phyloP scores from a whole-genome alignment of 2,888 invertebrate species.

The Oegoconia quadripuncta region DNA sequence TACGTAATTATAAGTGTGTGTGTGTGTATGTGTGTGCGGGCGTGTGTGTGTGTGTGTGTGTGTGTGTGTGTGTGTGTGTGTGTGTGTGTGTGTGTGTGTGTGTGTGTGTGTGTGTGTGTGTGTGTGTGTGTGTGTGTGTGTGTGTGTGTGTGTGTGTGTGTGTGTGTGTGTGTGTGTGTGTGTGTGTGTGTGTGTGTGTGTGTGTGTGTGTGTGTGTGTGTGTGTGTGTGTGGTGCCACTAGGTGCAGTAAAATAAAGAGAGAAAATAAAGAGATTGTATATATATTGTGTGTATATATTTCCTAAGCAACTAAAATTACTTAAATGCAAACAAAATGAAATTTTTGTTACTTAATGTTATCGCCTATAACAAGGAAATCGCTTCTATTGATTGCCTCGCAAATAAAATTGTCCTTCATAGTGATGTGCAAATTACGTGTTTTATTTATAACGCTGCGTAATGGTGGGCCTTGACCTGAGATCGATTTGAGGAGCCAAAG shows the following conservation, averaged over 20 bases:
- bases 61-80: background rate
- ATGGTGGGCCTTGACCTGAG: too few species aligned
- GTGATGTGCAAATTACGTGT: background rate
- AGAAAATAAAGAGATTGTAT: too few species aligned
- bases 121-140: background rate
- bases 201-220: background rate
- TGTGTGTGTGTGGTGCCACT: background rate
- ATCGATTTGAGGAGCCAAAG: too few species aligned
- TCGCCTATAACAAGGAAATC: constrained; percentile 3
- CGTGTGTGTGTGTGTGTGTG: background rate
- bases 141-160: background rate
- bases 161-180: background rate
- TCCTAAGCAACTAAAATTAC: too few species aligned
- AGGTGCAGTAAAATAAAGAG: too few species aligned
- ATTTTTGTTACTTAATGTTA: too few species aligned
- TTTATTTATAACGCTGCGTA: too few species aligned
- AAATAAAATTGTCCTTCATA: constrained; percentile 4
- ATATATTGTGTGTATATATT: too few species aligned
- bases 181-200: background rate
- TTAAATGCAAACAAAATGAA: too few species aligned
- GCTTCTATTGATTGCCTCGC: background rate
- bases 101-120: background rate
- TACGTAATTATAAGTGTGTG: too few species aligned
- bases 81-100: background rate
- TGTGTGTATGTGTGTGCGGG: background rate